phyloP scores from a whole-genome alignment of 2,113 vertebrate genomes.

The Ivindomyrus marchei region DNA sequence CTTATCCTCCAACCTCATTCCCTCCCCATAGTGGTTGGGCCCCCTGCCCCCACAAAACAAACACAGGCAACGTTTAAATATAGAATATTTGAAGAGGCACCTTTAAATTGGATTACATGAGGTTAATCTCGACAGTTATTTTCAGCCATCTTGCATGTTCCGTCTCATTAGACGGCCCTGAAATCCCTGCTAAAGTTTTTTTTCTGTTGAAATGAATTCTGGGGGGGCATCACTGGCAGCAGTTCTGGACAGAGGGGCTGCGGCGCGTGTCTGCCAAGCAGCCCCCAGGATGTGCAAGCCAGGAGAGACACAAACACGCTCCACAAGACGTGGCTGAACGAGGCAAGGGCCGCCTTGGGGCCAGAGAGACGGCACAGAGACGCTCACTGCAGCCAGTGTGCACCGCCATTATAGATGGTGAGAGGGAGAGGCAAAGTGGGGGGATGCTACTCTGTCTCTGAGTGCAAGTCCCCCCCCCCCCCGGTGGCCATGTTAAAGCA shows the following conservation, averaged over 20 bases:
- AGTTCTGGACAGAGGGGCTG: slow-evolving; percentile 34
- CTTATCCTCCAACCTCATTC: neutral
- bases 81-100: slow-evolving; percentile 58
- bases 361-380: neutral
- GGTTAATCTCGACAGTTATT: slow-evolving; percentile 60
- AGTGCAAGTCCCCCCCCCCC: neutral
- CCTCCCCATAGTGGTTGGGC: neutral
- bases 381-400: neutral
- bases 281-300: neutral
- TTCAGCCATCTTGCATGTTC: slow-evolving; percentile 52
- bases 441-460: neutral
- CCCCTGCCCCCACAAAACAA: slow-evolving; percentile 40
- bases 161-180: slow-evolving; percentile 49
- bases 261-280: neutral
- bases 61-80: slow-evolving; percentile 60
- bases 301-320: neutral
- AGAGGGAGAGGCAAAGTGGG: neutral
- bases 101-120: slow-evolving; percentile 68
- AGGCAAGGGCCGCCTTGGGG: neutral
- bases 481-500: neutral
- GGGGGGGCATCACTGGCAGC: slow-evolving; percentile 12
- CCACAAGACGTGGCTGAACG: neutral
- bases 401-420: neutral
- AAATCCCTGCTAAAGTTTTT: slow-evolving; percentile 58
- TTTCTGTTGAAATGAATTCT: slow-evolving; percentile 58